Evolutionary conservation across 2,888 invertebrate species (phyloP).

Genomic region (Sphaerophoria rueppellii): DNA sequence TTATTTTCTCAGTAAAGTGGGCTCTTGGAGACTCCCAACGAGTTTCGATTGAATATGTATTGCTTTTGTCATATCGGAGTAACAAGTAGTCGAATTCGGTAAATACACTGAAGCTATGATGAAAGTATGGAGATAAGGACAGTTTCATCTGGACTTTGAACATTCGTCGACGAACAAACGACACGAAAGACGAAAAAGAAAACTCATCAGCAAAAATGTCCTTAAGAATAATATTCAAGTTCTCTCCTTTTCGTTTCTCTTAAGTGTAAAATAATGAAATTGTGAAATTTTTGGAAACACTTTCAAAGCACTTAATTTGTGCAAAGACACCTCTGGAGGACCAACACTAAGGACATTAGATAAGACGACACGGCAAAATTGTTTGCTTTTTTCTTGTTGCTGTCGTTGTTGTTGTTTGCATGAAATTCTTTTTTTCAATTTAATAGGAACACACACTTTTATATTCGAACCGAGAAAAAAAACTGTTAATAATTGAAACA

Average conservation of each 20-base stretch:
- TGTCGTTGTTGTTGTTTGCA: background rate
- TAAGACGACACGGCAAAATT: conserved; percentile 36
- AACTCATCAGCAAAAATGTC: conserved; percentile 17
- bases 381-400: conserved; percentile 13
- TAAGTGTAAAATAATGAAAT: conserved; percentile 54
- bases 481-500: conserved; percentile 38
- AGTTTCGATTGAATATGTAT: conserved; percentile 23
- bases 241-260: background rate
- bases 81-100: conserved; percentile 8
- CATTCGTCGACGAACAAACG: background rate
- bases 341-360: conserved; percentile 17
- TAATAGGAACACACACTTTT: conserved; percentile 42
- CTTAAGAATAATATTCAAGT: conserved; percentile 44
- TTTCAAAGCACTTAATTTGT: conserved; percentile 58
- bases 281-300: conserved; percentile 54
- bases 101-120: conserved; percentile 16
- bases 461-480: conserved; percentile 7
- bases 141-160: conserved; percentile 6
- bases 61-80: conserved; percentile 28
- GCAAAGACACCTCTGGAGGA: conserved; percentile 40
- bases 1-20: background rate
- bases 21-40: conserved; percentile 4
- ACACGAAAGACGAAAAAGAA: background rate
- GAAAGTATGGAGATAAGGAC: background rate
- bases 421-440: conserved; percentile 22